Percentiles rank a stretch among this genome's conserved stretches.
Evolutionary conservation across 2,113 vertebrate species (phyloP).

Genomic region (Speoplatyrhinus poulsoni): DNA sequence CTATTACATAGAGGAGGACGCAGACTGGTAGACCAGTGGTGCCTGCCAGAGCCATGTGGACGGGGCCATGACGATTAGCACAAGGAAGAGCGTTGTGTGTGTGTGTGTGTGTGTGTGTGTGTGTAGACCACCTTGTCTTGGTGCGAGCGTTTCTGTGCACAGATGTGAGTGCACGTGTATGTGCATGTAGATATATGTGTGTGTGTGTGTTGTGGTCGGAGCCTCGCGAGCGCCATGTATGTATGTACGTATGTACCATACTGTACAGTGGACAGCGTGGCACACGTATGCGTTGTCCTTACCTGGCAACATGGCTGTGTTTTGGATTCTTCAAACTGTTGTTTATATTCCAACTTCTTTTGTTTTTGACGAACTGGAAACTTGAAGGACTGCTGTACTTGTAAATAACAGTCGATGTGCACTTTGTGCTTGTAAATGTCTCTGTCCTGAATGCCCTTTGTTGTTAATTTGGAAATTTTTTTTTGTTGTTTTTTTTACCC

Average conservation of each 20-base stretch:
- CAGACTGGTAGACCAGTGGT: constrained; percentile 91
- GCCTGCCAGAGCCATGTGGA: constrained; percentile 36
- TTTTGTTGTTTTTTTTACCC: constrained; percentile 40
- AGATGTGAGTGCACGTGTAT: background rate
- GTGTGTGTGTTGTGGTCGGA: background rate
- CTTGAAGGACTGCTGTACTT: constrained; percentile 99
- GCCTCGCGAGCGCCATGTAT: constrained; percentile 35
- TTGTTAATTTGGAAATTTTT: constrained; percentile 60
- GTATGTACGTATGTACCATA: constrained; percentile 44
- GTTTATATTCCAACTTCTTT: constrained; percentile 69
- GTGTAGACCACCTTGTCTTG: background rate
- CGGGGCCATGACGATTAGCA: constrained; percentile 45
- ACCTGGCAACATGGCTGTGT: constrained; percentile 68
- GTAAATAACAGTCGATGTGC: constrained; percentile 93
- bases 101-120: constrained; percentile 1
- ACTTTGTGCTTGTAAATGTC: constrained; percentile 91
- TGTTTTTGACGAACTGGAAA: constrained; percentile 84
- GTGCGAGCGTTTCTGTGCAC: constrained; percentile 27
- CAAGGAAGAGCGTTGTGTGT: constrained; percentile 30
- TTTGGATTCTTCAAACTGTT: constrained; percentile 69
- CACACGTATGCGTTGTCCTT: constrained; percentile 76
- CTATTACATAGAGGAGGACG: constrained; percentile 99
- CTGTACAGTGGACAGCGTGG: constrained; percentile 59
- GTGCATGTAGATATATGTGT: background rate
- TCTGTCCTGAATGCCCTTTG: constrained; percentile 81